These are phyloP conservation scores for Ataeniobius toweri DNA, from an alignment of 2,797 vertebrate genomes.

Conservation along the genomic window DNA sequence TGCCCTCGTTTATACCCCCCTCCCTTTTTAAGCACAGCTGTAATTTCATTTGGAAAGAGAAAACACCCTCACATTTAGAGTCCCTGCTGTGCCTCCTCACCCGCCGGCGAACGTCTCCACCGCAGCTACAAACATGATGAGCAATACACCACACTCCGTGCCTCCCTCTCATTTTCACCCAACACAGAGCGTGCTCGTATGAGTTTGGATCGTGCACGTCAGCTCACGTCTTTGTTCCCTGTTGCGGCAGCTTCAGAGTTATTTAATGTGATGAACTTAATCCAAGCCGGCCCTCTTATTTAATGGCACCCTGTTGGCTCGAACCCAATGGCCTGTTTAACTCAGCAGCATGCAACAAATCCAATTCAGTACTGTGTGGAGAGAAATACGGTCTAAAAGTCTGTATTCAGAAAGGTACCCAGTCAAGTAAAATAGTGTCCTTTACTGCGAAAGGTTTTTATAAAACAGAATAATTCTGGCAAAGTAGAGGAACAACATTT, in stretches of 20 bases:
- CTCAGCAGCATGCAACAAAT: slow-evolving; percentile 35
- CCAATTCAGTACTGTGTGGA: background rate
- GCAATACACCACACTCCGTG: background rate
- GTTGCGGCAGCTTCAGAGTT: slow-evolving; percentile 37
- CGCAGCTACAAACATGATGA: background rate
- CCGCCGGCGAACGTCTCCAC: background rate
- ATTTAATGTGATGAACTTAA: slow-evolving; percentile 56
- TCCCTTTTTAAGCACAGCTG: background rate
- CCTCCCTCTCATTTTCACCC: background rate
- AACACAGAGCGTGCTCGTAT: background rate
- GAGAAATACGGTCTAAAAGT: background rate
- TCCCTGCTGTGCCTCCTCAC: background rate
- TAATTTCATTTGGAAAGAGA: background rate
- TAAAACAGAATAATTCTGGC: too few species aligned
- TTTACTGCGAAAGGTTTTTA: background rate
- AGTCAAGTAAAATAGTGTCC: background rate
- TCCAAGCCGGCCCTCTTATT: slow-evolving; percentile 52
- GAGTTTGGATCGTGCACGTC: slow-evolving; percentile 2
- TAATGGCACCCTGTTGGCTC: slow-evolving; percentile 58
- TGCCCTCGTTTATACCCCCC: background rate
- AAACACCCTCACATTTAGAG: background rate
- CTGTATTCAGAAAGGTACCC: background rate
- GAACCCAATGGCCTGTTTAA: slow-evolving; percentile 59
- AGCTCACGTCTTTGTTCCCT: slow-evolving; percentile 14
- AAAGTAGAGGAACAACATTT: background rate